Percentiles rank a stretch among this genome's conserved stretches.
Conservation (phyloP, 2,888 invertebrate species). For the Stomorhina lunata region DNA sequence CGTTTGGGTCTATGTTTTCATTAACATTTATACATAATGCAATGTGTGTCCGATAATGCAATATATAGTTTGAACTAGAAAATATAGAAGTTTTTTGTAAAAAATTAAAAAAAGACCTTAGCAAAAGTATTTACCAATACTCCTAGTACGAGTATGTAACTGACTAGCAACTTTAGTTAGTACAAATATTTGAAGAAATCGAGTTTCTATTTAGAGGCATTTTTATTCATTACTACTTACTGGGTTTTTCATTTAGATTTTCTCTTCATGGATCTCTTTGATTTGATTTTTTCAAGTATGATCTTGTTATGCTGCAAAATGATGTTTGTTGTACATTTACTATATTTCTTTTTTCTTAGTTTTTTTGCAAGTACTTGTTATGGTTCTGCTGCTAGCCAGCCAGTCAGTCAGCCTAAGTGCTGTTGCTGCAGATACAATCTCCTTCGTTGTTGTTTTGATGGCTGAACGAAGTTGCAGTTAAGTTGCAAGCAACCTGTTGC, state of each 20-base stretch:
- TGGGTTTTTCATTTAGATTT: slow-evolving; percentile 37
- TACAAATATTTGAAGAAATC: slow-evolving; percentile 33
- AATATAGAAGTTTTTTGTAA: background rate
- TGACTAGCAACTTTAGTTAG: no score
- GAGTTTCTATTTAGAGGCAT: slow-evolving; percentile 33
- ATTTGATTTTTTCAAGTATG: slow-evolving; percentile 62
- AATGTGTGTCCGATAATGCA: slow-evolving; percentile 37
- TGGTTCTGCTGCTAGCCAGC: slow-evolving; percentile 66
- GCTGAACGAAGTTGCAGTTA: slow-evolving; percentile 59
- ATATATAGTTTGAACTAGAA: slow-evolving; percentile 30
- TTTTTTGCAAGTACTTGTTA: slow-evolving; percentile 63
- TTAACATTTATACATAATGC: slow-evolving; percentile 9
- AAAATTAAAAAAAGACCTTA: background rate
- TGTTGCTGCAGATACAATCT: slow-evolving; percentile 64
- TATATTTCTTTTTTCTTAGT: slow-evolving; percentile 65
- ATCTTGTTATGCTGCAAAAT: slow-evolving; percentile 69
- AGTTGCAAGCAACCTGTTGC: slow-evolving; percentile 73
- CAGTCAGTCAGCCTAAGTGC: no score
- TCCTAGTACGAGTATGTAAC: background rate
- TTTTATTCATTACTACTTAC: slow-evolving; percentile 42
- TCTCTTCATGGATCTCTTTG: slow-evolving; percentile 57
- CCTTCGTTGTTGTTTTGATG: slow-evolving; percentile 60
- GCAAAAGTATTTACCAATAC: background rate
- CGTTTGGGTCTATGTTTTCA: background rate
- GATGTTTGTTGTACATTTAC: slow-evolving; percentile 69